Evolutionary conservation across 1,140 invertebrate genomes (phyloP), one percentile per base, ranked within the genome.

Genomic region (Neelides sp.): DNA sequence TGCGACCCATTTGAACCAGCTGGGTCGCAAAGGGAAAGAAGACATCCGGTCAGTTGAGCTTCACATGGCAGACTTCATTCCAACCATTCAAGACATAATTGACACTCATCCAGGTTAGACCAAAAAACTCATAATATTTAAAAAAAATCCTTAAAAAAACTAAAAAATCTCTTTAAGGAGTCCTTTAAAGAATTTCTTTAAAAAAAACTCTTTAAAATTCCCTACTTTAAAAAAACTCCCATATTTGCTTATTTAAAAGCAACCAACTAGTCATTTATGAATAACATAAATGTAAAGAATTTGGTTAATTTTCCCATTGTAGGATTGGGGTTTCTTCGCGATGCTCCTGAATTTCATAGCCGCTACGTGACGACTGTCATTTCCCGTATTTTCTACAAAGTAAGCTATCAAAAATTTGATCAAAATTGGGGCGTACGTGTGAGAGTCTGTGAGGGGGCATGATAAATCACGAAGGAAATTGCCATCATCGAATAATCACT

Each of bases 311-410:
- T n/a, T 62, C 13, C 27, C 15, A 13, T 46, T 37, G 19, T 23
- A 59, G 58, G 58, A 24, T 28, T 98, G 48, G 89, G 81, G 35
- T 98, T 98, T 72, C 75, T 98, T 13, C 90, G 93, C 68, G 90
- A 96, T 70, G 91, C 94, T 40, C 86, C 85, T 12, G 93, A 98
- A 72, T 99, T 98, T 71, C 95, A 98, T 77, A 95, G 91, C 44
- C 80, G 92, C 75, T 98, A 98, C 68, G 48, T 61, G 27, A 61
- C 59, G 1, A 61, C 59, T 13, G 85, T 94, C 57, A 91, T 98
- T 64, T 90, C 93, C 32, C 79, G 96, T 65, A 98, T 99, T 75
- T 98, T 90, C 70, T 99, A 97, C 26, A 61, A 57, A 34, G 55
- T 59, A 44, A 8, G 8, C 17, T 40, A 40, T 15, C n/a, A n/a